Evolutionary conservation across 2,113 vertebrate genomes (phyloP).

Genomic region (Scortum barcoo): DNA sequence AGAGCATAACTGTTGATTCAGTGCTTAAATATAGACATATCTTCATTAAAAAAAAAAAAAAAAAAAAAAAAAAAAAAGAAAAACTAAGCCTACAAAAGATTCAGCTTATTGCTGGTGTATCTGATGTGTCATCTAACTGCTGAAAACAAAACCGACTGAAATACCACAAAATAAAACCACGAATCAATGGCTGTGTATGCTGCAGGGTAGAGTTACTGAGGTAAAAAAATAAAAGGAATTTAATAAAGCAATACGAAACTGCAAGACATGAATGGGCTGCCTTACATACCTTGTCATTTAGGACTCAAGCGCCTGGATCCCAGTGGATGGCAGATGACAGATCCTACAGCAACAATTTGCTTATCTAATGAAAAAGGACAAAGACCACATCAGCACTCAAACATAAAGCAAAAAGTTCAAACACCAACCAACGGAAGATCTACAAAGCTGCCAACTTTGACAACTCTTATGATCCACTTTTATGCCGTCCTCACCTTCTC

Average conservation of each 20-base stretch:
- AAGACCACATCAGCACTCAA: constrained; percentile 2
- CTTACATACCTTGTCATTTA: constrained; percentile 83
- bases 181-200: background rate
- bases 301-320: constrained; percentile 73
- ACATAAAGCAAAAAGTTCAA: background rate
- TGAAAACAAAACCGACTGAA: background rate
- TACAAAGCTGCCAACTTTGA: no score
- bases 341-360: constrained; percentile 54
- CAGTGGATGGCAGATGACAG: constrained; percentile 55
- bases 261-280: background rate
- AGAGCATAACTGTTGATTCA: background rate
- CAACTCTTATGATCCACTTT: background rate
- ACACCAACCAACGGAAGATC: background rate
- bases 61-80: no score
- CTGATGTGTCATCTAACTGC: background rate
- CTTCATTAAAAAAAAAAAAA: no score
- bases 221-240: background rate
- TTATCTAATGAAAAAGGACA: constrained; percentile 61
- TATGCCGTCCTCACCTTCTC: background rate
- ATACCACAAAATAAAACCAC: background rate
- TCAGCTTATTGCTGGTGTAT: background rate
- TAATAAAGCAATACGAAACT: background rate
- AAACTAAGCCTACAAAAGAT: background rate
- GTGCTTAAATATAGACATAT: no score
- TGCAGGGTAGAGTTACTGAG: background rate